Evolutionary conservation across 2,797 vertebrate genomes (phyloP), one percentile per base, ranked within the genome.

Genomic region (Liparis tanakae): DNA sequence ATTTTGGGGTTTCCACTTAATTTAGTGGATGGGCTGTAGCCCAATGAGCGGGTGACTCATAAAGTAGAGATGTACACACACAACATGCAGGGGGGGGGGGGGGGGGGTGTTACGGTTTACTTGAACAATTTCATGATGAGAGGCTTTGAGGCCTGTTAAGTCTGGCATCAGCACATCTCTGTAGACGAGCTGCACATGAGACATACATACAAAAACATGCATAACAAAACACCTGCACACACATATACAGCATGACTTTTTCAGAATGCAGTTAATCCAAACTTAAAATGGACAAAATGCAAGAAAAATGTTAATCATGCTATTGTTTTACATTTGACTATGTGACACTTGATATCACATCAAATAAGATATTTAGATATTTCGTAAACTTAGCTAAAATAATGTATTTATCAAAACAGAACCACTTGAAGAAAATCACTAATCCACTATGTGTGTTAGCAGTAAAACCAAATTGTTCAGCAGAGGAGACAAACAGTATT

Each of bases 41-140:
- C 81, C 86, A 84, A 70, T 39, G 85, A 89, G 78, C 65, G 70
- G 82, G 88, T 87, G 86, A 89, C 91, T 89, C 90, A 89, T 94
- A 94, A 94, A 95, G 80, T 20, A 65, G 41, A 67, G 60, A 84
- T 66, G 58, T 36, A 55, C 57, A 71, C 75, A 73, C 48, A 74
- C 57, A 71, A 59, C 78, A 74, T 72, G 72, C 57, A 75, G 74
- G 18, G 56, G 56, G 48, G 44, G 58, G 86, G 25, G 25, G 25
- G 25, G 25, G 25, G 25, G 25, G 25, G 25, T 18, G 65, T 81
- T 70, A 83, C 88, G 70, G 83, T 93, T 94, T 94, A 94, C 89
- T 87, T 82, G 88, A 89, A 91, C 87, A 90, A 92, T 94, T 92
- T 93, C 82, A 94, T 94, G 87, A 93, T 76, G 76, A 80, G 70